Percentiles rank a stretch among this genome's conserved stretches.
phyloP scores from a whole-genome alignment of 2,888 invertebrate species.

The Dicyrtoma fusca region DNA sequence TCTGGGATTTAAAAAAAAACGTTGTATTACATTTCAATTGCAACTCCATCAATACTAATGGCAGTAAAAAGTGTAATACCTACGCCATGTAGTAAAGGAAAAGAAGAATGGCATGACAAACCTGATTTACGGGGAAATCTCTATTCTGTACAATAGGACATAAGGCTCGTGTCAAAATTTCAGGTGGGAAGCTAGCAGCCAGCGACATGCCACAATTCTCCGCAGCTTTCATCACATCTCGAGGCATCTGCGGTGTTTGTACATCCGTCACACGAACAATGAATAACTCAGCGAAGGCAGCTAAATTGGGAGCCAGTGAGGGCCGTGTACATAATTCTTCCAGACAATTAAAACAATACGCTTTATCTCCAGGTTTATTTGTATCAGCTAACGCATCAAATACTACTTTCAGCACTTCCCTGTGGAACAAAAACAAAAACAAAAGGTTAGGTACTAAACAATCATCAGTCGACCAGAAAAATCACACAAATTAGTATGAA shows the following conservation, averaged over 20 bases:
- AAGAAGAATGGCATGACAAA: conserved; percentile 30
- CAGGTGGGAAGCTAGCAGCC: conserved; percentile 79
- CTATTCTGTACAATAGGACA: conserved; percentile 86
- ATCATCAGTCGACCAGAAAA: too few species aligned
- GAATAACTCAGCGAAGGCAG: conserved; percentile 55
- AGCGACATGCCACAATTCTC: conserved; percentile 80
- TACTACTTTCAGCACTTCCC: conserved; percentile 56
- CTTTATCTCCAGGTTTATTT: conserved; percentile 50
- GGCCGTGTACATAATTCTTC: conserved; percentile 54
- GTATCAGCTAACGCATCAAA: conserved; percentile 52
- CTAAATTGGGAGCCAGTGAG: conserved; percentile 46
- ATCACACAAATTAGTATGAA: not conserved
- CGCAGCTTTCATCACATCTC: conserved; percentile 65
- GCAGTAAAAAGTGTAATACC: not conserved
- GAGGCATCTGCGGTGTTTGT: conserved; percentile 52
- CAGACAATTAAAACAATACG: conserved; percentile 51
- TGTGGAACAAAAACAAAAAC: too few species aligned
- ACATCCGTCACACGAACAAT: conserved; percentile 56
- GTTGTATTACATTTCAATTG: conserved; percentile 15
- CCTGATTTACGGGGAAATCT: conserved; percentile 83
- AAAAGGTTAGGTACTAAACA: not conserved
- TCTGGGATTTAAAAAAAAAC: conserved; percentile 36
- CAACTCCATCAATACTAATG: conserved; percentile 5
- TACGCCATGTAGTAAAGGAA: too few species aligned
- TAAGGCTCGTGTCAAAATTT: conserved; percentile 74